Evolutionary conservation across 2,797 vertebrate species (phyloP), one percentile per base, ranked within the genome.

Genomic region (Balearica regulorum): DNA sequence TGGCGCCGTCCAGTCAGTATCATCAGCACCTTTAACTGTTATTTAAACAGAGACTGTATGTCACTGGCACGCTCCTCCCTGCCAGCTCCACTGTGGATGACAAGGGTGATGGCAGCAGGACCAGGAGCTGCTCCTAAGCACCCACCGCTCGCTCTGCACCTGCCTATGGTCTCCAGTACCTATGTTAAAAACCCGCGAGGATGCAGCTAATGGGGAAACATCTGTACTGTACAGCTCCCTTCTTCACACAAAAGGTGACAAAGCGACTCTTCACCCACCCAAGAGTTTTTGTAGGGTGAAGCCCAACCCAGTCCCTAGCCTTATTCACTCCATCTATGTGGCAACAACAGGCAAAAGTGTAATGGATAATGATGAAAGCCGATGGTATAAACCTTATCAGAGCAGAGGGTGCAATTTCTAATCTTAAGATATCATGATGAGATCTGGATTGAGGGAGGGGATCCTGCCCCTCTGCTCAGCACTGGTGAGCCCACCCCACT

Each of bases 261-360:
- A 73, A 41, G 26, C 2, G 3, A 60, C 54, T 21, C 3, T 15
- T 51, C 24, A 24, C 21, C 1, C 0, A 33, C 39, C 1, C 0
- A 20, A 29, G 44, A 29, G 51, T 17, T 72, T 46, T 16, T 53
- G 68, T 16, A 58, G n/a, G 29, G 29, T 11, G 46, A 3, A 54
- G 41, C 41, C 33, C 35, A 29, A 8, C 16, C 26, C 48, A 15
- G 35, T 10, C 43, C 61, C 39, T 8, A 13, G 39, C 54, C 46
- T 22, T 11, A 17, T 5, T 73, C 35, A 13, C 28, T 28, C 60
- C 35, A 5, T 4, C 14, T 7, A 5, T 8, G 11, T 5, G 22
- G 13, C 35, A 64, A 44, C 5, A 60, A 43, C 61, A 51, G 46
- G 16, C 14, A 5, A 29, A 58, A 46, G 21, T 6, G 15, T 37